These are phyloP conservation scores for Pterophyllum scalare DNA, from an alignment of 2,113 vertebrate species.

Conservation along the genomic window DNA sequence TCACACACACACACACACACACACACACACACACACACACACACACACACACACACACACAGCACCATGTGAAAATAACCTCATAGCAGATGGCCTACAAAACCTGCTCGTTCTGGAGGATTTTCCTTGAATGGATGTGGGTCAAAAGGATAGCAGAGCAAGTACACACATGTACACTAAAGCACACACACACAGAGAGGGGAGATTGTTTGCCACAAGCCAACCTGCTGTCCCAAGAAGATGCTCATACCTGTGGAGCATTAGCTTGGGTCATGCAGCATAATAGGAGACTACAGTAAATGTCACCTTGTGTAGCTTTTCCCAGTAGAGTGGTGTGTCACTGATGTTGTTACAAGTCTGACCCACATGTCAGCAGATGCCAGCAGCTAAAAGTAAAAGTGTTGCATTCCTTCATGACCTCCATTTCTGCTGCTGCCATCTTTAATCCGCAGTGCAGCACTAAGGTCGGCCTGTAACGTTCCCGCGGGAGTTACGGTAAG, in stretches of 20 bases:
- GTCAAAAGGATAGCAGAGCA: not conserved
- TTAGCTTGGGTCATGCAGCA: not conserved
- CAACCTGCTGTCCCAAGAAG: constrained; percentile 23
- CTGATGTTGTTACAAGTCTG: not conserved
- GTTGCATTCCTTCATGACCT: constrained; percentile 6
- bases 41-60: not conserved
- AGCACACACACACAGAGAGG: not conserved
- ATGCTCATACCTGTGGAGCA: constrained; percentile 12
- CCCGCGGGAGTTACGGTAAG: not conserved
- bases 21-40: not conserved
- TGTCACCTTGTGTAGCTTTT: not conserved
- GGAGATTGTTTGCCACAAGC: constrained; percentile 13
- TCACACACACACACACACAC: not conserved
- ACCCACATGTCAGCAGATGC: constrained; percentile 10
- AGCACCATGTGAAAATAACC: not conserved
- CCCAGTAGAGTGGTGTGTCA: not conserved
- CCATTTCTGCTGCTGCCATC: constrained; percentile 17
- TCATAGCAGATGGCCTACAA: constrained; percentile 16
- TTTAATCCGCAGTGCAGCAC: constrained; percentile 30
- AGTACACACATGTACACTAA: not conserved
- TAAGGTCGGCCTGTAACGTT: not conserved
- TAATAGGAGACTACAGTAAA: not conserved
- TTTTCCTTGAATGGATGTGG: not conserved
- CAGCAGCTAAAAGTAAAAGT: constrained; percentile 16
- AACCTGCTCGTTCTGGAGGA: constrained; percentile 8